A percentile compares a stretch with the other conserved stretches of the same genome.
These are phyloP conservation scores for Gonocerus acuteangulatus DNA, from an alignment of 2,888 invertebrate species.

Conservation along the genomic window DNA sequence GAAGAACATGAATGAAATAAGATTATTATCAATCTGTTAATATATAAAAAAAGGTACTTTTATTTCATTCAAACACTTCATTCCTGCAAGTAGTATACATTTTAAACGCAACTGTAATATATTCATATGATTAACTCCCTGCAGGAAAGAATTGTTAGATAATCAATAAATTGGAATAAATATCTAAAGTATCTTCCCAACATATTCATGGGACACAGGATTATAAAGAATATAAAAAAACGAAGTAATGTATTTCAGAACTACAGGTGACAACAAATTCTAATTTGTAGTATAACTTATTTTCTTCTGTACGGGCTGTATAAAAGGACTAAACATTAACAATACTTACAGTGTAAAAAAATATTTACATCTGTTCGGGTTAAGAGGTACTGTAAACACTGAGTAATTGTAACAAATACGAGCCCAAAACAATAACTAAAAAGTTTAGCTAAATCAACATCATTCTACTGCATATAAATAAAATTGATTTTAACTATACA, in stretches of 20 bases:
- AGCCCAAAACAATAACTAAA: constrained; percentile 19
- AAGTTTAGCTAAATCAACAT: constrained; percentile 19
- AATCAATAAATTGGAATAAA: constrained; percentile 10
- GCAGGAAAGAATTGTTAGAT: constrained; percentile 18
- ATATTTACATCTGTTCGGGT: constrained; percentile 34
- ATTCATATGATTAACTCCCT: not conserved
- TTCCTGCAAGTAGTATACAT: constrained; percentile 10
- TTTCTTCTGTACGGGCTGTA: constrained; percentile 23
- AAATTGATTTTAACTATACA: constrained; percentile 22
- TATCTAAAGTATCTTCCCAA: constrained; percentile 13
- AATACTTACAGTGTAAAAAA: constrained; percentile 35
- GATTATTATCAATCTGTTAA: constrained; percentile 7
- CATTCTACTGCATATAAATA: constrained; percentile 16
- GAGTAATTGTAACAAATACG: constrained; percentile 7
- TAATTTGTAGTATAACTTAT: constrained; percentile 26
- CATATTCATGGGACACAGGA: constrained; percentile 6
- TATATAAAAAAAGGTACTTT: constrained; percentile 6
- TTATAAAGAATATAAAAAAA: constrained; percentile 26
- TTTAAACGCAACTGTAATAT: not conserved
- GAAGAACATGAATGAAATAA: constrained; percentile 11
- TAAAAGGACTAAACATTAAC: constrained; percentile 32
- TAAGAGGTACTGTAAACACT: constrained; percentile 6
- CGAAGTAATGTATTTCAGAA: constrained; percentile 32
- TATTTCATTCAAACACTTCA: constrained; percentile 12
- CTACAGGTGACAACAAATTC: constrained; percentile 30